A percentile compares a stretch with the other conserved stretches of the same genome.
phyloP scores from a whole-genome alignment of 2,113 vertebrate genomes.

The Chrysemys picta region DNA sequence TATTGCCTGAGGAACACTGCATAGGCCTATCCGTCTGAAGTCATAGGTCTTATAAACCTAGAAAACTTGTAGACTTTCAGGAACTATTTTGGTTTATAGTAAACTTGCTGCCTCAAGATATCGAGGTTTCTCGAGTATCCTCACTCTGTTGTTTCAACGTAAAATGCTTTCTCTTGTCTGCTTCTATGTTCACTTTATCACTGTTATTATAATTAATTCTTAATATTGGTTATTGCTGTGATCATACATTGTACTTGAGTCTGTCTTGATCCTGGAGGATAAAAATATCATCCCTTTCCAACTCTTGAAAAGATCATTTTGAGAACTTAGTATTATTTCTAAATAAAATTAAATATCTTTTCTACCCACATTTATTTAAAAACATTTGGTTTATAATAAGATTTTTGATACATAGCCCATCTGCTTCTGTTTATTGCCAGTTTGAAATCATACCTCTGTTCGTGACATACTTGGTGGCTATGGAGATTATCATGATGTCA shows the following conservation, averaged over 20 bases:
- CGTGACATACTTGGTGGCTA: background rate
- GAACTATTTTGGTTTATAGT: background rate
- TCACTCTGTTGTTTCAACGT: background rate
- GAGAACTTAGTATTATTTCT: conserved; percentile 7
- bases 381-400: background rate
- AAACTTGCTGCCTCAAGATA: background rate
- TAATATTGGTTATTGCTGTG: background rate
- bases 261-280: background rate
- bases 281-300: background rate
- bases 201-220: background rate
- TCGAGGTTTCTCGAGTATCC: background rate
- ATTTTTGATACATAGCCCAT: background rate
- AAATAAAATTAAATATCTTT: background rate
- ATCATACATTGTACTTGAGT: background rate
- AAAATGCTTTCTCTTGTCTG: background rate
- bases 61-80: background rate
- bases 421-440: background rate
- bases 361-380: background rate
- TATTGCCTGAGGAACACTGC: background rate
- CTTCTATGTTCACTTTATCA: background rate
- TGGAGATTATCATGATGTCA: conserved; percentile 1
- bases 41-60: background rate
- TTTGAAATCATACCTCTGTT: conserved; percentile 22
- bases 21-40: background rate
- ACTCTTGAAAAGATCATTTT: background rate